These are phyloP conservation scores for Tyrannus savana DNA, from an alignment of 2,113 vertebrate species.

Conservation along the genomic window DNA sequence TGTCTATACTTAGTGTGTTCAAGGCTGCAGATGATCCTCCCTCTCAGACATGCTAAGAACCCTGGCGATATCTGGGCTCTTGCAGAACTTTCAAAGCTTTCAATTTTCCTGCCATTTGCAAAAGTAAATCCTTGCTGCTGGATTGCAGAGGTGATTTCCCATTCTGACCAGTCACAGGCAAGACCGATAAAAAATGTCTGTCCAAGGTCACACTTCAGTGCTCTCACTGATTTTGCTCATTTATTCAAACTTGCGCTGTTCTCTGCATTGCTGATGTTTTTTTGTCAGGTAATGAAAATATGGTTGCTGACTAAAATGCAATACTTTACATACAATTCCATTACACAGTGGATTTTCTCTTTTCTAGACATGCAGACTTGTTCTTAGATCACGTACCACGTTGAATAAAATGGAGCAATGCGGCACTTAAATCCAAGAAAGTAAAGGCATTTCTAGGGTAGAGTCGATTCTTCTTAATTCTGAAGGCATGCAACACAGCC, in stretches of 20 bases:
- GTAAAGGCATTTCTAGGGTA: not conserved
- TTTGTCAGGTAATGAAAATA: not conserved
- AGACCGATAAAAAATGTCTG: not conserved
- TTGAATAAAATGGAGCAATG: not conserved
- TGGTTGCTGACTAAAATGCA: not conserved
- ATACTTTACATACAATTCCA: not conserved
- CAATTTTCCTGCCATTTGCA: not conserved
- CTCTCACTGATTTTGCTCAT: not conserved
- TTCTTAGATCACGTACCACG: not conserved
- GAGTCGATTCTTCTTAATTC: not conserved
- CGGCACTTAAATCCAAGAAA: not conserved
- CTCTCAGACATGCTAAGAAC: slow-evolving; percentile 34
- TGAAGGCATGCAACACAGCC: not conserved
- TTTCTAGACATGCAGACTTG: not conserved
- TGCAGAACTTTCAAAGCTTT: not conserved
- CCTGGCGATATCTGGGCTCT: not conserved
- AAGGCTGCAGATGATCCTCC: slow-evolving; percentile 39
- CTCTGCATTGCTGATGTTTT: not conserved
- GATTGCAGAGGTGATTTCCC: not conserved
- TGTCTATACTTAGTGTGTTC: slow-evolving; percentile 36
- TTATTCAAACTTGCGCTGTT: not conserved
- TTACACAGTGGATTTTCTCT: not conserved
- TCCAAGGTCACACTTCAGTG: not conserved
- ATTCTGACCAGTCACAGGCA: not conserved
- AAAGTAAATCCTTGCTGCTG: not conserved